Evolutionary conservation across 2,888 invertebrate species (phyloP), one percentile per base, ranked within the genome.

Genomic region (Agrilus mali): DNA sequence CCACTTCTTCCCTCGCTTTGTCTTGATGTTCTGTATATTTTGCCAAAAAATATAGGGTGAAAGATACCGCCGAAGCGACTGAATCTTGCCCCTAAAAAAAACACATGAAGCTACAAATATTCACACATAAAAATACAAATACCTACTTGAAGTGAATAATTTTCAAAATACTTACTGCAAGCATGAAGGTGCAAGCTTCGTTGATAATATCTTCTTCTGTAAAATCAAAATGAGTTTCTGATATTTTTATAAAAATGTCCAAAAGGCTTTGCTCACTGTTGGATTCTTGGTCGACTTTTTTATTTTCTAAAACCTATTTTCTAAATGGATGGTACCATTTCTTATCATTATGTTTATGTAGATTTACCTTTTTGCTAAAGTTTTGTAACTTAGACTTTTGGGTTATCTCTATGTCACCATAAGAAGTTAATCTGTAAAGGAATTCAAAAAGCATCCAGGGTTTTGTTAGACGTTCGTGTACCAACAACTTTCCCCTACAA

Each of bases 121-220:
- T 20, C 6, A 5, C 20, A 20, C n/a, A n/a, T n/a, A n/a, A n/a
- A n/a, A n/a, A n/a, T n/a, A n/a, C n/a, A n/a, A n/a, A n/a, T n/a
- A n/a, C n/a, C n/a, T n/a, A n/a, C n/a, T n/a, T n/a, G n/a, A n/a
- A n/a, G n/a, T n/a, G 20, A 20, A 20, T 20, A 20, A 20, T 20
- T 20, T 7, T 20, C 6, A 20, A 6, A 20, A 38, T 46, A 51
- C 60, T 60, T 60, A 68, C 67, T 7, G 78, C 78, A 33, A 78
- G 56, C 76, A 78, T 77, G 51, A 78, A 77, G 0, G 78, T 78
- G 47, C 74, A 74, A 3, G 73, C 68, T 57, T 78, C 78, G 51
- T 76, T 69, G 1, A 77, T 63, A 36, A 77, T 71, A 50, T 77
- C 77, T 13, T 74, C 69, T 47, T 77, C 72, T 0, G 67, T 69